phyloP scores from a whole-genome alignment of 1,140 invertebrate genomes.

The Asbolus verrucosus region DNA sequence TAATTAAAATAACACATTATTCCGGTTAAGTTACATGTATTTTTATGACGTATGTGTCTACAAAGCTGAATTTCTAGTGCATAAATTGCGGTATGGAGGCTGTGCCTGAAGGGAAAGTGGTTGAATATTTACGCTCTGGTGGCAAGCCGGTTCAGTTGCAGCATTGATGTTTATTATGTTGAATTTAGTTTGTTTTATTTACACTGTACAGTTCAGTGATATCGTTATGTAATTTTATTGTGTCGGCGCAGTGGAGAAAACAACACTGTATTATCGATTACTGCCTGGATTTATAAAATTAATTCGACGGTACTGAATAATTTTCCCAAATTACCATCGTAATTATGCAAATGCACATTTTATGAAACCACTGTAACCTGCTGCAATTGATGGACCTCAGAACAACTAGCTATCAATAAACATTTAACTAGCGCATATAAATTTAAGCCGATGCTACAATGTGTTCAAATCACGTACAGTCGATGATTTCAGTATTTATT shows the following conservation, averaged over 20 bases:
- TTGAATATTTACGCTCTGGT: slow-evolving; percentile 41
- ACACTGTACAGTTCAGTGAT: slow-evolving; percentile 40
- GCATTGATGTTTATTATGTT: slow-evolving; percentile 44
- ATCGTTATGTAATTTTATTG: slow-evolving; percentile 45
- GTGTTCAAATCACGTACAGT: no score
- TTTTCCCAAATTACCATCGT: no score
- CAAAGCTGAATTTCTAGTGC: slow-evolving; percentile 21
- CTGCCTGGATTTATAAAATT: slow-evolving; percentile 11
- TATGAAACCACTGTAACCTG: no score
- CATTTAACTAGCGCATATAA: no score
- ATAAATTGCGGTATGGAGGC: slow-evolving; percentile 28
- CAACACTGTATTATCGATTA: slow-evolving; percentile 23
- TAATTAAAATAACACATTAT: no score
- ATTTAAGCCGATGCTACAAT: no score
- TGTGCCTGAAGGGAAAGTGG: slow-evolving; percentile 41
- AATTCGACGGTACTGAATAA: not conserved
- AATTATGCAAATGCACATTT: no score
- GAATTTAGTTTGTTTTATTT: slow-evolving; percentile 40
- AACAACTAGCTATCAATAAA: no score
- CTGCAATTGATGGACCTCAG: no score
- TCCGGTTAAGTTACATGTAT: slow-evolving; percentile 20
- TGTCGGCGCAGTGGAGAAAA: slow-evolving; percentile 31
- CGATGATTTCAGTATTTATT: no score
- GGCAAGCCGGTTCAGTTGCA: slow-evolving; percentile 38
- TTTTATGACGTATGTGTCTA: slow-evolving; percentile 22